A percentile compares a stretch with the other conserved stretches of the same genome.
Conservation (phyloP, 2,797 vertebrate species). For the Acomys russatus region DNA sequence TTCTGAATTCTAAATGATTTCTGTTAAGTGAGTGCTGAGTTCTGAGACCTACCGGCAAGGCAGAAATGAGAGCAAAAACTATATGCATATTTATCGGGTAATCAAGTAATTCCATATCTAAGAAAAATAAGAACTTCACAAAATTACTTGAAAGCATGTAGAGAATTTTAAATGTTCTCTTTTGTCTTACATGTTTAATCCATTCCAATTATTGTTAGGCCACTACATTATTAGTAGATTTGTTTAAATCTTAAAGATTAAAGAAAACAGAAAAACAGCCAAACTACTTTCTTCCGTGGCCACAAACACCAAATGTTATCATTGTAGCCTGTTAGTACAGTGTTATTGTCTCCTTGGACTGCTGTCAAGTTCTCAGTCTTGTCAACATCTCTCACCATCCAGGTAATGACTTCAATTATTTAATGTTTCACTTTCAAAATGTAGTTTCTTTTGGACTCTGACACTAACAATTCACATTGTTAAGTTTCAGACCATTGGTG, state of each 20-base stretch:
- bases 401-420: neutral
- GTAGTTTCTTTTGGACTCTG: neutral
- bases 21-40: neutral
- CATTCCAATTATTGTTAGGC: neutral
- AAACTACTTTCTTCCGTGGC: neutral
- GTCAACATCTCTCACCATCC: neutral
- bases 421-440: neutral
- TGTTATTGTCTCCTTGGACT: neutral
- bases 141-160: neutral
- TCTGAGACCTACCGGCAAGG: neutral
- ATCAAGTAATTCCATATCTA: neutral
- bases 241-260: neutral
- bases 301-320: neutral
- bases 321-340: neutral
- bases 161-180: neutral
- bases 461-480: conserved; percentile 1
- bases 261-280: neutral
- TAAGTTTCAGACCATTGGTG: neutral
- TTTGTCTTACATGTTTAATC: neutral
- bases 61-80: neutral
- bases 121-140: neutral
- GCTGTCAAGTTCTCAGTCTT: neutral
- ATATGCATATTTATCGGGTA: neutral
- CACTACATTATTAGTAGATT: neutral
- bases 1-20: neutral